Conservation (phyloP, 2,797 vertebrate species). For the Orestias chungarensis region DNA sequence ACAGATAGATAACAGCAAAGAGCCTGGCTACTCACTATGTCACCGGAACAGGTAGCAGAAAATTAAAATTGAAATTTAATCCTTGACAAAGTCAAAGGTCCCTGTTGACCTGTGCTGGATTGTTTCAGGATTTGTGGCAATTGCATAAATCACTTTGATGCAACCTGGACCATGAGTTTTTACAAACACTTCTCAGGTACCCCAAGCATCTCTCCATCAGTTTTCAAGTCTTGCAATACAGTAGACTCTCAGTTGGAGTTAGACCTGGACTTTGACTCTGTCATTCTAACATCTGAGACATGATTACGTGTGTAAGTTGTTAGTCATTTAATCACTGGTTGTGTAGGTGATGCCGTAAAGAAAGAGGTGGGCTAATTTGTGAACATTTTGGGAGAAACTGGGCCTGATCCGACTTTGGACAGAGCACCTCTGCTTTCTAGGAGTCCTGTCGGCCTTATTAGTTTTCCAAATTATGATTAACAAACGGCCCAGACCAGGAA, state of each 20-base stretch:
- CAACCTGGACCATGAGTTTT: conserved; percentile 41
- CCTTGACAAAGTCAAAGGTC: conserved; percentile 50
- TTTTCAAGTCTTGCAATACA: neutral
- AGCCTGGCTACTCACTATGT: conserved; percentile 39
- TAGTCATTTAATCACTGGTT: no score
- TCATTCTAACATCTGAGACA: neutral
- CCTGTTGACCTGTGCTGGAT: conserved; percentile 45
- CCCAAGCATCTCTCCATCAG: no score
- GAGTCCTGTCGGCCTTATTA: no score
- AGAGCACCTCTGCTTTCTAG: no score
- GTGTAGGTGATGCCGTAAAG: neutral
- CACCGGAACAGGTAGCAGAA: conserved; percentile 63
- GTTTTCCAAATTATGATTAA: no score
- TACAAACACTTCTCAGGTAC: no score
- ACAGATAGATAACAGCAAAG: conserved; percentile 11
- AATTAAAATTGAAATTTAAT: conserved; percentile 66
- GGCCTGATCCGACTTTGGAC: no score
- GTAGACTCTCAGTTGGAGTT: neutral
- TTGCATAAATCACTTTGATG: conserved; percentile 34
- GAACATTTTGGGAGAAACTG: no score
- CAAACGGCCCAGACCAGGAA: no score
- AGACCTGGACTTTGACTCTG: neutral
- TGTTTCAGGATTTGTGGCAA: conserved; percentile 61
- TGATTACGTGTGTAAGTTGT: no score
- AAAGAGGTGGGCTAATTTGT: no score